phyloP scores from a whole-genome alignment of 2,888 invertebrate genomes.

The Melangyna quadrimaculata region DNA sequence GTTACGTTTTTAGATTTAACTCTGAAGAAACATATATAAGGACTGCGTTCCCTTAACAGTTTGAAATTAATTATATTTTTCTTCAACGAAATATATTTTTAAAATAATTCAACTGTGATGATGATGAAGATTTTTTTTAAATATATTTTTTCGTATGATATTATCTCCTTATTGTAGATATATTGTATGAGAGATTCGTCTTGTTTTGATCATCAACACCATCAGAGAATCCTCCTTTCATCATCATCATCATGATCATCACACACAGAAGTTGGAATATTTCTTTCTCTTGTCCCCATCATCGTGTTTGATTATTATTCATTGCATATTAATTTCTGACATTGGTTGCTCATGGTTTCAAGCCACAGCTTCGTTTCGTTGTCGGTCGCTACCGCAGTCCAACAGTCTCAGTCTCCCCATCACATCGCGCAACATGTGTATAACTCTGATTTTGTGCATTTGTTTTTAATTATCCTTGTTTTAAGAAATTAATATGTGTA shows the following conservation, averaged over 20 bases:
- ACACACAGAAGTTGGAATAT: conserved; percentile 18
- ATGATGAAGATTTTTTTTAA: neutral
- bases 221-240: conserved; percentile 27
- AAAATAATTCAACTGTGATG: conserved; percentile 25
- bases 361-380: neutral
- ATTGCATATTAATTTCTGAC: conserved; percentile 65
- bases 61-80: conserved; percentile 40
- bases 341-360: conserved; percentile 27
- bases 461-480: conserved; percentile 63
- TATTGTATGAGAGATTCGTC: conserved; percentile 32
- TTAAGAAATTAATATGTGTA: conserved; percentile 48
- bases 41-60: conserved; percentile 52
- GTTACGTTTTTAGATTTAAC: conserved; percentile 49
- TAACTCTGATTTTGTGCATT: conserved; percentile 38
- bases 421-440: conserved; percentile 28
- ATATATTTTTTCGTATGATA: conserved; percentile 22
- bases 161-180: conserved; percentile 30
- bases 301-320: conserved; percentile 41
- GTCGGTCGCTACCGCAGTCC: too few relatives aligned
- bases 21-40: conserved; percentile 30
- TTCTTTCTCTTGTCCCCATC: neutral
- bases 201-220: conserved; percentile 66
- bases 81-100: conserved; percentile 20
- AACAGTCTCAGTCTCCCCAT: neutral
- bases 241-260: conserved; percentile 26